A percentile compares a stretch with the other conserved stretches of the same genome.
These are phyloP conservation scores for Barbus barbus DNA, from an alignment of 2,113 vertebrate genomes.

Conservation along the genomic window DNA sequence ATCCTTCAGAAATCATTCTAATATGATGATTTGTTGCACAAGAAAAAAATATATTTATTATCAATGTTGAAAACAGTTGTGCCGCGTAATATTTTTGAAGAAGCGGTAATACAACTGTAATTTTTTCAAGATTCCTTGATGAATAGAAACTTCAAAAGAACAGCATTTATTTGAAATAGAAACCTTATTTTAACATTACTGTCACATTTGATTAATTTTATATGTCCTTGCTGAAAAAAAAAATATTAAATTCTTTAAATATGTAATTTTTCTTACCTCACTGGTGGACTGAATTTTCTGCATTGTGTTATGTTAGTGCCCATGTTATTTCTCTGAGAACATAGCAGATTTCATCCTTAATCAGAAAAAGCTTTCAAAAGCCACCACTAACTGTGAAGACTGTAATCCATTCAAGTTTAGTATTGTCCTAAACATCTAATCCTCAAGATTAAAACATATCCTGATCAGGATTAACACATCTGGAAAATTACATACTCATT, in stretches of 20 bases:
- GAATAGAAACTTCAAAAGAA: too few species aligned
- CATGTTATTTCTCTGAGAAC: neutral
- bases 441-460: slow-evolving; percentile 27
- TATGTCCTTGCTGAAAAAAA: neutral
- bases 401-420: slow-evolving; percentile 12
- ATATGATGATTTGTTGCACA: neutral
- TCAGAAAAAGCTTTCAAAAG: neutral
- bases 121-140: too few species aligned
- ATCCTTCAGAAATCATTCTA: neutral
- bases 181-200: neutral
- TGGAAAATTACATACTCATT: slow-evolving; percentile 33
- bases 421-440: slow-evolving; percentile 24
- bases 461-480: slow-evolving; percentile 31
- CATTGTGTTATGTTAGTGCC: neutral
- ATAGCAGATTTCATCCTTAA: slow-evolving; percentile 6
- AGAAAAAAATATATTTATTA: neutral
- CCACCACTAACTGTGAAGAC: neutral
- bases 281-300: neutral
- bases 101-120: neutral
- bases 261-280: neutral
- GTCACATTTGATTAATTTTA: neutral
- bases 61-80: neutral
- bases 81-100: neutral
- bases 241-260: neutral
- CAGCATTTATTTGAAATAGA: too few species aligned